Base-by-base conservation (phyloP, 1,140 invertebrate genomes). In the Gyrodactylus bullatarudis region DNA sequence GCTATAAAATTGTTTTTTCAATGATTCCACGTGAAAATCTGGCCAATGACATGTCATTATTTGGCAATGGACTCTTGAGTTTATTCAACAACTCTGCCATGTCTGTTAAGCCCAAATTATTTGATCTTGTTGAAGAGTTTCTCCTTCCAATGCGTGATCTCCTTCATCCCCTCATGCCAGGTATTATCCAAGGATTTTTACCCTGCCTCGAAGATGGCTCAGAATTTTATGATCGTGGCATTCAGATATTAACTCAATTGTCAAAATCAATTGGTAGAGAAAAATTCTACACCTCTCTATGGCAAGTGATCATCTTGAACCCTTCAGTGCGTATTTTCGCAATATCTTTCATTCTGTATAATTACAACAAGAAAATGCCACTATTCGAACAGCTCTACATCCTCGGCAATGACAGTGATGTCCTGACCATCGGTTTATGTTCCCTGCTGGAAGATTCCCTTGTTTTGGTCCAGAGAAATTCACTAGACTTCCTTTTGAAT, bases 1-100 rank as follows among this genome's bases (percentile, higher is more conserved):
- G 88, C 0, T 95, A 93, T 80, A 88, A 90, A 77, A 87, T 90
- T 75, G 89, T 93, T 78, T 93, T 94, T 81, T 88, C 88, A 78
- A 88, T 86, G 77, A 89, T 92, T 81, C 89, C 89, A 70, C 86
- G 87, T 34, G 86, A 87, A 77, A 83, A 88, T 75, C 81, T 91
- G 72, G 86, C 87, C 74, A 85, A 87, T 77, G 88, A 91, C 78
- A 82, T 91, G 24, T 90, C 89, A 78, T 89, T 90, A 76, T 91
- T 90, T 79, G 87, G 87, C 79, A 85, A 86, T 77, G 90, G 91
- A 16, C 81, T 94, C 20, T 94, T 94, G 81, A 91, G 91, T 34
- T 79, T 94, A 25, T 83, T 94, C 75, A 85, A 87, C 16, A 86
- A 91, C 83, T 88, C 89, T 75, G 89, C 89, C 22, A 91, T 91